Conservation (phyloP, 2,113 vertebrate species). For the Hippolais icterina region DNA sequence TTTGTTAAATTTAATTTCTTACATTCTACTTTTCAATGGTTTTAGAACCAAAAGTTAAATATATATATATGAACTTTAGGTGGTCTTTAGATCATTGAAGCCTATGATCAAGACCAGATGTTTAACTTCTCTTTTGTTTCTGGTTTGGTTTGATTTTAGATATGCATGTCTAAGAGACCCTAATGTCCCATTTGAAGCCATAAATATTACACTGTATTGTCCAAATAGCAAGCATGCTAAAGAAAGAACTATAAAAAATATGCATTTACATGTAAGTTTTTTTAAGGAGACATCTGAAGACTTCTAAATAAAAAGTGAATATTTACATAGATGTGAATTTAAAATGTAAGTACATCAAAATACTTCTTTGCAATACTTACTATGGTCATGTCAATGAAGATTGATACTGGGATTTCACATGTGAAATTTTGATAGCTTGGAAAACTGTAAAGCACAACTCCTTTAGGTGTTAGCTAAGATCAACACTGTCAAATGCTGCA, state of each 20-base stretch:
- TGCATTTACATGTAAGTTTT: rapidly evolving
- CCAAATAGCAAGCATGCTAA: not conserved
- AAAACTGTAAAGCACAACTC: not conserved
- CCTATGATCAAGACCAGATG: not conserved
- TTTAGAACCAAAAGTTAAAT: not conserved
- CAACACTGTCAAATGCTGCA: not conserved
- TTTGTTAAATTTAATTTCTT: not conserved
- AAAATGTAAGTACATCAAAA: not conserved
- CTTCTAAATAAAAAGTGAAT: not conserved
- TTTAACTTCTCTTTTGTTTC: not conserved
- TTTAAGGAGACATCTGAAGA: not conserved
- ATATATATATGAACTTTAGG: not conserved
- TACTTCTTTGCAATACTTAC: not conserved
- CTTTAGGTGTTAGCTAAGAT: not conserved
- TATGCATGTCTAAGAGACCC: not conserved
- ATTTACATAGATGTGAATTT: not conserved
- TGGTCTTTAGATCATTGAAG: not conserved
- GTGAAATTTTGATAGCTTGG: not conserved
- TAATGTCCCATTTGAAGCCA: not conserved
- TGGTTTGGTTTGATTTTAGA: not conserved
- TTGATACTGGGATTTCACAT: not conserved
- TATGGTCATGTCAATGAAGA: not conserved
- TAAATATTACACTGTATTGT: not conserved
- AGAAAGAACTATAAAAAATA: not conserved
- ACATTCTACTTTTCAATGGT: not conserved